Evolutionary conservation across 2,113 vertebrate species (phyloP), one percentile per base, ranked within the genome.

Genomic region (Leptodactylus fuscus): DNA sequence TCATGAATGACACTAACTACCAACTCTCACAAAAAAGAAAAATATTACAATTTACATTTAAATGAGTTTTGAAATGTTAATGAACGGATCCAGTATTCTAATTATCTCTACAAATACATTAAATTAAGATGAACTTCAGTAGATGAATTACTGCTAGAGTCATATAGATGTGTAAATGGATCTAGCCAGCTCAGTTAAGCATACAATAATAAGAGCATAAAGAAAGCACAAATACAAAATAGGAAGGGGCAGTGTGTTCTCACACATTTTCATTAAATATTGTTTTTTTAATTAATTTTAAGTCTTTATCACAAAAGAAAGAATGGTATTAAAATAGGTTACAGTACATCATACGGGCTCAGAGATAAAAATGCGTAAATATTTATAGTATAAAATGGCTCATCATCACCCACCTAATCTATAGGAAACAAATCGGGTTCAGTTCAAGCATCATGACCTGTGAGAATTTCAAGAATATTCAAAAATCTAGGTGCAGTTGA

Each of bases 1-100:
- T 94, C 92, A 94, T 88, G 91, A 94, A 92, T 93, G 94, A 94
- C 94, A 93, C 91, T 93, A 93, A 95, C 91, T 94, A 94, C 89
- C 88, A 88, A 91, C 77, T 92, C 89, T 91, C 91, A 86, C 91
- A 93, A 89, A 92, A 91, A 91, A 93, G 88, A 90, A 92, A 93
- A 94, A 94, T 93, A 95, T 94, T 94, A 95, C 89, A 90, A 95
- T 95, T 95, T 95, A 94, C 93, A 95, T 95, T 94, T 94, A 95
- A 94, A 95, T 95, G 91, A 94, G 94, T 93, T 94, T 91, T 94
- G 88, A 95, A 95, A 95, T 94, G 94, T 95, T 95, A 95, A 95
- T 95, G 94, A 94, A 92, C 89, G 93, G 82, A 92, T 83, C 46
- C 62, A 86, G 90, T 93, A 92, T 92, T 93, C 91, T 94, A 94